phyloP scores from a whole-genome alignment of 1,140 invertebrate genomes.

The Drosophila funebris region DNA sequence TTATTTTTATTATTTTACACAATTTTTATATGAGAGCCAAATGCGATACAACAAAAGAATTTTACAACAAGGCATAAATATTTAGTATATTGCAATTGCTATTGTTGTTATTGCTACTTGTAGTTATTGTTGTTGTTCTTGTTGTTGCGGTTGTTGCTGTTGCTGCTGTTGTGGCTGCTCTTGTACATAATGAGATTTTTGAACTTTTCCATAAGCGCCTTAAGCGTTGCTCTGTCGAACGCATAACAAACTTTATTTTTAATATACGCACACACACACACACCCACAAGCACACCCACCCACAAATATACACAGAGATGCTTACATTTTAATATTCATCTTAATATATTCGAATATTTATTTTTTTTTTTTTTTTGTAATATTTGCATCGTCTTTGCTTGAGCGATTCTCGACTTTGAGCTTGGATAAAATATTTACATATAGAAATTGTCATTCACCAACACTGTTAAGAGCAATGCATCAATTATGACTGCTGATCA shows the following conservation, averaged over 20 bases:
- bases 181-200: conserved; percentile 75
- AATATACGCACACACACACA: neutral
- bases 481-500: neutral
- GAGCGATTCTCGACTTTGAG: no score
- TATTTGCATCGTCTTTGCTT: neutral
- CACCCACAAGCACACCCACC: neutral
- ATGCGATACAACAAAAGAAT: conserved; percentile 47
- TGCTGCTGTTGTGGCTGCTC: conserved; percentile 46
- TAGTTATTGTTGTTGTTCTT: conserved; percentile 9
- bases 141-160: neutral
- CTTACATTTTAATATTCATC: neutral
- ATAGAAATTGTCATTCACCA: neutral
- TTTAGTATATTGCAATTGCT: conserved; percentile 68
- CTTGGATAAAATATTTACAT: neutral
- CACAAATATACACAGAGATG: neutral
- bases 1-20: conserved; percentile 81
- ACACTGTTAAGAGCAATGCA: neutral
- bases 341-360: neutral
- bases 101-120: conserved; percentile 19
- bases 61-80: conserved; percentile 63
- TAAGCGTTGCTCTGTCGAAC: conserved; percentile 37
- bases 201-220: conserved; percentile 72
- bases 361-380: neutral
- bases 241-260: conserved; percentile 15
- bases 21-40: conserved; percentile 71